Percentiles rank a stretch among this genome's conserved stretches.
Conservation (phyloP, 2,113 vertebrate genomes). For the Pomatostomus ruficeps region DNA sequence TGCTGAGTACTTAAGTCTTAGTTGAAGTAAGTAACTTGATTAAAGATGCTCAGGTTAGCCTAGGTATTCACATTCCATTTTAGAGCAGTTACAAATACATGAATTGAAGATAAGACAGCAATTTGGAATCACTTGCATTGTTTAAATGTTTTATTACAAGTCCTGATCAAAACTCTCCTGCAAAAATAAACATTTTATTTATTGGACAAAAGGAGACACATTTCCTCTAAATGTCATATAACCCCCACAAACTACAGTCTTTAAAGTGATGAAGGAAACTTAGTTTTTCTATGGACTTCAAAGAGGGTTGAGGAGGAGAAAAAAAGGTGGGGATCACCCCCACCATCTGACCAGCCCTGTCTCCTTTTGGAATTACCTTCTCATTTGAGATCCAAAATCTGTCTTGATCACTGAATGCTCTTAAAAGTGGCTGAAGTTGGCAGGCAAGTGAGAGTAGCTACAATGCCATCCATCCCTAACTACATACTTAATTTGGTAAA, state of each 20-base stretch:
- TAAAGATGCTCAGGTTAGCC: not conserved
- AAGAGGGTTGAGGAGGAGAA: too few relatives aligned
- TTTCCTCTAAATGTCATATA: not conserved
- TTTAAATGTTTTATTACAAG: not conserved
- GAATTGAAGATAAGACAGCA: not conserved
- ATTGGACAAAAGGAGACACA: fast-evolving
- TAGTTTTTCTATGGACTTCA: not conserved
- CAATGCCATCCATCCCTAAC: not conserved
- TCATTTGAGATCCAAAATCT: not conserved
- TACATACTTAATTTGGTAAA: not conserved
- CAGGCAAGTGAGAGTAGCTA: not conserved
- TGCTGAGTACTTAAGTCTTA: not conserved
- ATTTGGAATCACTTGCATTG: not conserved
- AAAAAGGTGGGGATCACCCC: not conserved
- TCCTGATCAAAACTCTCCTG: not conserved
- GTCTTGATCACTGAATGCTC: not conserved
- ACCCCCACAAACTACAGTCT: not conserved
- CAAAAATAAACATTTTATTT: not conserved
- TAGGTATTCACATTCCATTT: not conserved
- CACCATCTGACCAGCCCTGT: not conserved
- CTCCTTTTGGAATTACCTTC: not conserved
- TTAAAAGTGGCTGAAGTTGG: not conserved
- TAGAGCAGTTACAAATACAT: not conserved
- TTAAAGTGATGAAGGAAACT: not conserved
- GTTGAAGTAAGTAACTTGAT: not conserved